Evolutionary conservation across 2,113 vertebrate genomes (phyloP).

Genomic region (Oxygymnocypris stewartii): DNA sequence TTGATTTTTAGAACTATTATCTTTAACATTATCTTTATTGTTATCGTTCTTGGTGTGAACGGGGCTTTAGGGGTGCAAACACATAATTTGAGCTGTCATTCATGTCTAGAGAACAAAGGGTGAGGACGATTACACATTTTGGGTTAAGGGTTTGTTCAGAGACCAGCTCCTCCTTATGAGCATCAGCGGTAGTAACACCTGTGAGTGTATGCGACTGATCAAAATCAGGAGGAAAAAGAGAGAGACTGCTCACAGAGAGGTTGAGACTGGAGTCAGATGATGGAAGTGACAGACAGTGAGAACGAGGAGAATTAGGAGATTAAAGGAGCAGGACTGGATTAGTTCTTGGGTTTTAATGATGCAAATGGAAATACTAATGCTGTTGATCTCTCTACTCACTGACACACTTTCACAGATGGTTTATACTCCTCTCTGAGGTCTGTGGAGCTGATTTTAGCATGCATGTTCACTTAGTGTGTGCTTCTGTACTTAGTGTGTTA

Average conservation of each 20-base stretch:
- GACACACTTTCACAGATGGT: background rate
- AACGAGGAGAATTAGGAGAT: slow-evolving; percentile 71
- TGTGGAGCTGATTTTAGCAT: background rate
- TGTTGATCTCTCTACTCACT: slow-evolving; percentile 56
- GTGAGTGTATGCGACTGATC: background rate
- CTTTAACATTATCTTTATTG: too few relatives aligned
- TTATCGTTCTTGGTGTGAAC: too few relatives aligned
- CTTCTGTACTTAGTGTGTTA: background rate
- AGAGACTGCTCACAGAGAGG: background rate
- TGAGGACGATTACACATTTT: background rate
- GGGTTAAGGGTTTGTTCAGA: background rate
- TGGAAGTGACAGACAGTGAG: slow-evolving; percentile 16
- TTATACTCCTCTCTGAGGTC: background rate
- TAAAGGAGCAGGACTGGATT: slow-evolving; percentile 73
- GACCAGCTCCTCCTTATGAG: background rate
- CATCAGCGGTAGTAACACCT: background rate
- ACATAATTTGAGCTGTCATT: background rate
- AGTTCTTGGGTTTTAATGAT: slow-evolving; percentile 72
- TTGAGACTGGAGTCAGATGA: slow-evolving; percentile 8
- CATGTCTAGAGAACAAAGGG: background rate
- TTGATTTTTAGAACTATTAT: background rate
- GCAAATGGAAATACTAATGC: slow-evolving; percentile 72
- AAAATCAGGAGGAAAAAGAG: background rate
- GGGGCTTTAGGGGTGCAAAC: background rate
- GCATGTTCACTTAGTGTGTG: slow-evolving; percentile 20